Base-by-base conservation (phyloP, 2,113 vertebrate species). In the Hemiprocne comata region DNA sequence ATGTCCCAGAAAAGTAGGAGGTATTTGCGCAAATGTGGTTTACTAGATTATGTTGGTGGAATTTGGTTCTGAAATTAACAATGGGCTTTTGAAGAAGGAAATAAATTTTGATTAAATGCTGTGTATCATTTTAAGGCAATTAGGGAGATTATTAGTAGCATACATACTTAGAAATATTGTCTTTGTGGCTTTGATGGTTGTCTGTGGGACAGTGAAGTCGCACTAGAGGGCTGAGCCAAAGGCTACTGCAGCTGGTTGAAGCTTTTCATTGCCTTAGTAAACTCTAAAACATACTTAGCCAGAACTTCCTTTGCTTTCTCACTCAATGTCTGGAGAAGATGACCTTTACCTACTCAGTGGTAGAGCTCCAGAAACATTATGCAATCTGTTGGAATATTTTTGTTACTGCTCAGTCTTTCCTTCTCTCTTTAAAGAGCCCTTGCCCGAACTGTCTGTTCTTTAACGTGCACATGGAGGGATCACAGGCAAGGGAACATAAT, bases 231-330 rank as follows among this genome's bases (percentile, higher is more conserved):
- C 79, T 89, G 36, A 90, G 70, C 77, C 1, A 6, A 87, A 95
- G 94, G 73, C 70, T 20, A n/a, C 53, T 91, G 78, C 60, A 71
- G 38, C 33, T 16, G 9, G 28, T 48, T 88, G 75, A 95, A 78
- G 57, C 65, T 92, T 94, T 87, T 71, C 17, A 69, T 89, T 94
- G 73, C 74, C 92, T 69, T 90, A 81, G 31, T 93, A 54, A 84
- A 74, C 69, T 86, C 51, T 78, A n/a, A 92, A 78, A 28, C 42
- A 40, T 75, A 11, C 31, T 74, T 67, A 66, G 26, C 44, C 20
- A 61, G 53, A 89, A 61, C 29, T 92, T 93, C 61, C 38, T 78
- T 90, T 93, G 75, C 72, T 92, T 90, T 83, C 53, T 81, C 7
- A 26, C 38, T 81, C 62, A 6, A 10, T 72, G 93, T 90, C 85